Conservation (phyloP, 2,113 vertebrate genomes). For the Scytalopus superciliaris region DNA sequence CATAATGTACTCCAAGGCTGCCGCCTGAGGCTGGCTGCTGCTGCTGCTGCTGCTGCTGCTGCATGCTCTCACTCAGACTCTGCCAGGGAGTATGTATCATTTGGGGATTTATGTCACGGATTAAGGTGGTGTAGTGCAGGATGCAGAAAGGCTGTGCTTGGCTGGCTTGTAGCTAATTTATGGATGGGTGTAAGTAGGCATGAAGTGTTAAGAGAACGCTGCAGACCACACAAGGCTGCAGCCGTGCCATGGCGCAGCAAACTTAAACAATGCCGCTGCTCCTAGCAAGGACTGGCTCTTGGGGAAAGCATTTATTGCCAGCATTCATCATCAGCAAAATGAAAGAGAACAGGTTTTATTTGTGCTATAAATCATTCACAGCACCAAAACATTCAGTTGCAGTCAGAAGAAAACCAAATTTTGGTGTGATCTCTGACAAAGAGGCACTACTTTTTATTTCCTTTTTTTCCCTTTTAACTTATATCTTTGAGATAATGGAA, state of each 20-base stretch:
- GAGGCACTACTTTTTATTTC: neutral
- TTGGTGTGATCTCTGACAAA: neutral
- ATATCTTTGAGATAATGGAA: neutral
- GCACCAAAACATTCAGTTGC: neutral
- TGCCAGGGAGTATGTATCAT: neutral
- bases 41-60: neutral
- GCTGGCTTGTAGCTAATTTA: neutral
- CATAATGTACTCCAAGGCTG: neutral
- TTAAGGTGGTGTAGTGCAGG: neutral
- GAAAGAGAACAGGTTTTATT: constrained; percentile 33
- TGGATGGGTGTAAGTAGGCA: neutral
- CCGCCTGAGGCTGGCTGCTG: neutral
- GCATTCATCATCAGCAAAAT: constrained; percentile 20
- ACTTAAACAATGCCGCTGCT: neutral
- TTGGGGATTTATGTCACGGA: neutral
- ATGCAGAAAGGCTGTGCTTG: neutral
- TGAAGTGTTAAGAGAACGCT: neutral
- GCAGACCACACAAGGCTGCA: neutral
- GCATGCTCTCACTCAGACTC: neutral
- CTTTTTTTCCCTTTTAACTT: neutral
- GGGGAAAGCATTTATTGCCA: constrained; percentile 5
- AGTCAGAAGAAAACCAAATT: neutral
- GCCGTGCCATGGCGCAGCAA: accelerated
- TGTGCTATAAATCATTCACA: neutral
- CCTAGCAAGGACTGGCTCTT: neutral